Conservation (phyloP, 2,888 invertebrate genomes). For the Adelphocoris suturalis region DNA sequence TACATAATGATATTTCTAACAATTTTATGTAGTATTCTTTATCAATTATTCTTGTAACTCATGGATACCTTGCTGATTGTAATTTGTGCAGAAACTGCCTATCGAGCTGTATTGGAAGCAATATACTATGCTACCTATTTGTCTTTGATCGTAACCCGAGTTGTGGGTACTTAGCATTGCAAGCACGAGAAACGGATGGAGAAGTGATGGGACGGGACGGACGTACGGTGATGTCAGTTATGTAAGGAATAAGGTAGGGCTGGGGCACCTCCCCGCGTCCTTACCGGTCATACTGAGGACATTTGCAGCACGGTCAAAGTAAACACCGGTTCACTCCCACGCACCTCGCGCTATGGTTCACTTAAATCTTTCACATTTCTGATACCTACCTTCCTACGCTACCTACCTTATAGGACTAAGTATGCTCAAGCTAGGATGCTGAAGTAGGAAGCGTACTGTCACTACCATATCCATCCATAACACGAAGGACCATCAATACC, state of each 20-base stretch:
- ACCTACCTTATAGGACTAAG: too few species aligned
- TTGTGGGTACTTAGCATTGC: not conserved
- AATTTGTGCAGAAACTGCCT: too few species aligned
- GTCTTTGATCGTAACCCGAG: not conserved
- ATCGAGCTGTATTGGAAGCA: not conserved
- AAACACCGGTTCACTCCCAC: constrained; percentile 62
- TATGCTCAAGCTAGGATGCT: too few species aligned
- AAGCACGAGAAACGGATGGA: not conserved
- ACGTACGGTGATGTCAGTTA: not conserved
- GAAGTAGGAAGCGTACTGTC: too few species aligned
- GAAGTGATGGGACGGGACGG: not conserved
- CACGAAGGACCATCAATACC: too few species aligned
- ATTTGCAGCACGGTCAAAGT: constrained; percentile 60
- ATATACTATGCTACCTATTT: not conserved
- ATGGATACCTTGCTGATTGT: too few species aligned
- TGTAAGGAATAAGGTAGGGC: constrained; percentile 54
- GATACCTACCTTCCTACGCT: too few species aligned
- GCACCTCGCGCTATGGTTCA: constrained; percentile 46
- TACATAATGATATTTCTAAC: too few species aligned
- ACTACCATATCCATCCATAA: too few species aligned
- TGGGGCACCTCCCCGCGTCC: constrained; percentile 11
- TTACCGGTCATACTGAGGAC: constrained; percentile 62
- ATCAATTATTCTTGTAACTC: too few species aligned
- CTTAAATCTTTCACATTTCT: not conserved
- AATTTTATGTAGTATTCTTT: too few species aligned